Base-by-base conservation (phyloP, 2,888 invertebrate genomes). In the Zygothrica quintamaculata region DNA sequence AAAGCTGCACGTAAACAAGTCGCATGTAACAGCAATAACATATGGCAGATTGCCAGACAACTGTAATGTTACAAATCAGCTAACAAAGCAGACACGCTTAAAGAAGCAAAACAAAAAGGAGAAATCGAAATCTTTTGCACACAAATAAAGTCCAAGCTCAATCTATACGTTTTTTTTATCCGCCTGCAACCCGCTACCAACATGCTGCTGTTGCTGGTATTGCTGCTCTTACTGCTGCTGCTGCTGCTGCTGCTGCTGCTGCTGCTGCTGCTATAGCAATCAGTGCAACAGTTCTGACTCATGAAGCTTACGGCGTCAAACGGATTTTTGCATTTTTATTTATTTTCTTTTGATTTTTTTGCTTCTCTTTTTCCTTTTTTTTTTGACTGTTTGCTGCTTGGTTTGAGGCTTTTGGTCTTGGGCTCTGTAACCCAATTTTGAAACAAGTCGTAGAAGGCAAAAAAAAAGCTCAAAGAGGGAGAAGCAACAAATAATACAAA, bases 371-470 rank as follows among this genome's bases (percentile, higher is more conserved):
- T 16, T 40, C 50, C 33, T 61, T 59, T 39, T 42, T 58, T 65
- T 70, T 65, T 48, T 15, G 42, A 50, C 40, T 58, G 60, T 40
- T 48, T 56, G 33, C 47, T 72, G 68, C 73, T 72, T 72, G 68
- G 77, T 72, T 72, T 67, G 48, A 47, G 67, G 64, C 52, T 74
- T n/a, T 72, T 67, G 67, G 67, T 60, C 42, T 72, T 67, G 70
- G 76, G 74, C 73, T 57, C 65, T 75, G 79, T 86, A 81, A 81
- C 86, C 80, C 84, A 85, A 81, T 81, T 81, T 85, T 67, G 39
- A 85, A 81, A 66, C 82, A 65, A 85, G 82, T 78, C 80, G 44
- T 56, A 57, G 46, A 57, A 52, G 46, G 40, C 51, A 44, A 47
- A 51, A 65, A 43, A 62, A 69, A 74, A 61, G 57, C 43, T 34